Conservation (phyloP, 2,797 vertebrate species). For the Alca torda region DNA sequence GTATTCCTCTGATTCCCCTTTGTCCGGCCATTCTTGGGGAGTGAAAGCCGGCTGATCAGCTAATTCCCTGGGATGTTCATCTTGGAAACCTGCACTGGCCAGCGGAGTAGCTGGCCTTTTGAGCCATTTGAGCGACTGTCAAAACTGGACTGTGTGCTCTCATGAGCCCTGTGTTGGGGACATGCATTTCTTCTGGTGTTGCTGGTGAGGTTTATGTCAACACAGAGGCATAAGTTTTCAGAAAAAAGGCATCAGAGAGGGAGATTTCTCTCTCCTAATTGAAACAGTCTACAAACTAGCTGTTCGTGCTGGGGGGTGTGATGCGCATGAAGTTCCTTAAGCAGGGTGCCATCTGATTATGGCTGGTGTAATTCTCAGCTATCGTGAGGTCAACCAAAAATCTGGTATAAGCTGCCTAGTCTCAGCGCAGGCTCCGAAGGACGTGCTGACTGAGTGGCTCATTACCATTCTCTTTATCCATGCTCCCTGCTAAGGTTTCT, state of each 20-base stretch:
- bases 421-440: background rate
- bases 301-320: background rate
- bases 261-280: background rate
- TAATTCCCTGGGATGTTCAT: background rate
- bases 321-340: background rate
- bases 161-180: background rate
- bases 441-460: background rate
- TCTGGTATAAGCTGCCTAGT: background rate
- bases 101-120: background rate
- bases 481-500: background rate
- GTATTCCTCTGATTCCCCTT: background rate
- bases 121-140: background rate
- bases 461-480: background rate
- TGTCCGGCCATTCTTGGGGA: background rate
- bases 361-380: background rate
- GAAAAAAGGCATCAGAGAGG: background rate
- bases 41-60: background rate
- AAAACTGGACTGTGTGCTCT: background rate
- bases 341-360: background rate
- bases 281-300: background rate
- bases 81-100: background rate
- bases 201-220: background rate
- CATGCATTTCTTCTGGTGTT: background rate
- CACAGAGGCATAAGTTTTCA: background rate
- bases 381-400: background rate